phyloP scores from a whole-genome alignment of 2,888 invertebrate genomes.

The Cheilosia impressa region DNA sequence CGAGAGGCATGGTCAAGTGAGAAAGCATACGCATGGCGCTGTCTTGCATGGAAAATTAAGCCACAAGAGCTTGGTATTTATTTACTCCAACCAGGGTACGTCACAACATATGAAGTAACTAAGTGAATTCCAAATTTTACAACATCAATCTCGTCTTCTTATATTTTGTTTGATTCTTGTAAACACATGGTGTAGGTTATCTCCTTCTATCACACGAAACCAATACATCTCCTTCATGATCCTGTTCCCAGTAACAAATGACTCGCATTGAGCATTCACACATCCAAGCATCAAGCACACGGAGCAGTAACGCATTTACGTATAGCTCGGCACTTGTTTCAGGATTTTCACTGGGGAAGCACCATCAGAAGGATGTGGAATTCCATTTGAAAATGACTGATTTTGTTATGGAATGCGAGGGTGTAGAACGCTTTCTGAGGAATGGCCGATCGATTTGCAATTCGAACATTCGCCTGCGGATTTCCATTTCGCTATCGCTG shows the following conservation, averaged over 20 bases:
- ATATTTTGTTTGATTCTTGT: too few relatives aligned
- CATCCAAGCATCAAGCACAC: neutral
- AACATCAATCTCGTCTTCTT: neutral
- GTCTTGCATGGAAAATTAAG: too few relatives aligned
- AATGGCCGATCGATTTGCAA: constrained; percentile 58
- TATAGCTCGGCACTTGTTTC: constrained; percentile 15
- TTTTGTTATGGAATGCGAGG: neutral
- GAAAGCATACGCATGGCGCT: too few relatives aligned
- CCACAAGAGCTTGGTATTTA: too few relatives aligned
- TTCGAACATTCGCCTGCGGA: constrained; percentile 21
- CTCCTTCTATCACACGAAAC: neutral
- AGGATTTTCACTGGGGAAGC: constrained; percentile 20
- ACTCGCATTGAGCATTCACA: constrained; percentile 13
- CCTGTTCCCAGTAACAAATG: neutral
- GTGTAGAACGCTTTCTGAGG: constrained; percentile 22
- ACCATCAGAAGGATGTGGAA: neutral
- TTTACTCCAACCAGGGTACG: too few relatives aligned
- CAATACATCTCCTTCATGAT: neutral
- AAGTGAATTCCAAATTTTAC: too few relatives aligned
- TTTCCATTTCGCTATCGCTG: neutral
- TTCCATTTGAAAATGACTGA: constrained; percentile 10
- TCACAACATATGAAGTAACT: too few relatives aligned
- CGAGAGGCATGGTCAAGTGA: too few relatives aligned
- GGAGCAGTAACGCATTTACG: constrained; percentile 39
- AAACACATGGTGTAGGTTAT: too few relatives aligned